Evolutionary conservation across 2,888 invertebrate species (phyloP).

Genomic region (Acleris emargana): DNA sequence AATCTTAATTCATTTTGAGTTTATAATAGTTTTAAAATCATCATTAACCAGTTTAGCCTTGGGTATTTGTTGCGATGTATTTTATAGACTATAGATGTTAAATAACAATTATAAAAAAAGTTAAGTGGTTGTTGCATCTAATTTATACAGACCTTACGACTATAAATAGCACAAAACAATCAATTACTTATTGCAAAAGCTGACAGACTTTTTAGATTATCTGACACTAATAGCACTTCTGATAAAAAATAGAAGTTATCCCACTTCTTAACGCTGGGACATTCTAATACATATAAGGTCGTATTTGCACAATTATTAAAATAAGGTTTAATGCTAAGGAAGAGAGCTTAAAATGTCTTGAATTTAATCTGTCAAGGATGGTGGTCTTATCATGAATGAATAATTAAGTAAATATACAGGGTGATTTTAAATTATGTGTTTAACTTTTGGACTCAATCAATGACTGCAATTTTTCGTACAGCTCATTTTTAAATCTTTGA

Average conservation of each 20-base stretch:
- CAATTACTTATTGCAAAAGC: slow-evolving; percentile 17
- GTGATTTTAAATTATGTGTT: too few species aligned
- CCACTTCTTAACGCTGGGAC: slow-evolving; percentile 20
- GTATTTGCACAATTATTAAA: slow-evolving; percentile 5
- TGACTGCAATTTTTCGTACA: too few species aligned
- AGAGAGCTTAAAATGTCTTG: slow-evolving; percentile 22
- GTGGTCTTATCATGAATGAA: background rate
- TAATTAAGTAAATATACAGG: too few species aligned
- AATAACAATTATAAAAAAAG: background rate
- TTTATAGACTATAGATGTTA: too few species aligned
- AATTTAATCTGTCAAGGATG: slow-evolving; percentile 14
- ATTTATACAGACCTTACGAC: background rate
- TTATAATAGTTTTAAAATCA: too few species aligned
- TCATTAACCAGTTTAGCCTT: too few species aligned
- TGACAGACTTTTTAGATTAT: slow-evolving; percentile 28
- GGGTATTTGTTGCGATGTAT: too few species aligned
- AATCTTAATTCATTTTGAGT: too few species aligned
- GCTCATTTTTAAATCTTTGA: too few species aligned
- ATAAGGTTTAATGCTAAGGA: background rate
- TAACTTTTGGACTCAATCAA: too few species aligned
- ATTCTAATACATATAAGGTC: slow-evolving; percentile 9
- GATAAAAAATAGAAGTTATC: slow-evolving; percentile 23
- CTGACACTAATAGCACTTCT: slow-evolving; percentile 18
- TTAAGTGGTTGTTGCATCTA: background rate
- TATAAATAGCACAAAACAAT: slow-evolving; percentile 22